Evolutionary conservation across 2,113 vertebrate species (phyloP).

Genomic region (Oncorhynchus clarkii): DNA sequence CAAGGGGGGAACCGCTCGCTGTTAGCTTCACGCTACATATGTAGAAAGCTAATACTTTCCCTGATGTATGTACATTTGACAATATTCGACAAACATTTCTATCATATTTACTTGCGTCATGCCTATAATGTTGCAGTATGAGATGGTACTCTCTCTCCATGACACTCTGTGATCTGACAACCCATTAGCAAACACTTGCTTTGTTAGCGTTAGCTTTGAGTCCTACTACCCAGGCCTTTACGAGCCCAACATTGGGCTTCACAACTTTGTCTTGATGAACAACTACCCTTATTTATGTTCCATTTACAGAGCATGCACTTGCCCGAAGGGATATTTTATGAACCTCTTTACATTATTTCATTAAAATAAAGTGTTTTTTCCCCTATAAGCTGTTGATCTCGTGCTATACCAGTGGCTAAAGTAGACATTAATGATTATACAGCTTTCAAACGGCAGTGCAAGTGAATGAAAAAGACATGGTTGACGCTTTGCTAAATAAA

Average conservation of each 20-base stretch:
- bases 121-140: slow-evolving; percentile 13
- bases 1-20: too few species aligned
- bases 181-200: slow-evolving; percentile 1
- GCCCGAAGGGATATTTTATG: background rate
- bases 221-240: background rate
- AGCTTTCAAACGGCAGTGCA: background rate
- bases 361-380: background rate
- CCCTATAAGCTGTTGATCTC: background rate
- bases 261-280: background rate
- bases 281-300: background rate
- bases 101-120: background rate
- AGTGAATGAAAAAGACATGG: background rate
- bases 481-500: slow-evolving; percentile 18
- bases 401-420: background rate
- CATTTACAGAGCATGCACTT: background rate
- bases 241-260: background rate
- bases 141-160: background rate
- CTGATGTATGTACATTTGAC: too few species aligned
- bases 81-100: too few species aligned
- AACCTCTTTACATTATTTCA: background rate
- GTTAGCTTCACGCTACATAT: too few species aligned
- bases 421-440: background rate
- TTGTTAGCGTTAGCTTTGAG: background rate
- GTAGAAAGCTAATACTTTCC: too few species aligned
- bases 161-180: background rate